Conservation (phyloP, 2,113 vertebrate species). For the Argyrosomus japonicus region DNA sequence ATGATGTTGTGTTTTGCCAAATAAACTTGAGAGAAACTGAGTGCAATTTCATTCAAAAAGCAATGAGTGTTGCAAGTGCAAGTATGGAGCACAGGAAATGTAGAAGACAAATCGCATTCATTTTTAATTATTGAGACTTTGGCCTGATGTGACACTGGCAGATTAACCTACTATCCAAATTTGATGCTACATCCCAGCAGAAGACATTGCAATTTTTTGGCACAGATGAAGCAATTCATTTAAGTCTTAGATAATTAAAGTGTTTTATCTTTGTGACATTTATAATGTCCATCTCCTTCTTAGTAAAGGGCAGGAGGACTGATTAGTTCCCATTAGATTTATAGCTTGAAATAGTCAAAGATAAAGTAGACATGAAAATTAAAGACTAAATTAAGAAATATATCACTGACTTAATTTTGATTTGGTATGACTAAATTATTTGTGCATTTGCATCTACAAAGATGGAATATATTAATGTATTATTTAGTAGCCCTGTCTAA, state of each 20-base stretch:
- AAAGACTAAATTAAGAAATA: not conserved
- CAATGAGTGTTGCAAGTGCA: not conserved
- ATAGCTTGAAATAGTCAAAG: conserved; percentile 32
- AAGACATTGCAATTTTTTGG: conserved; percentile 28
- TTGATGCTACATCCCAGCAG: conserved; percentile 25
- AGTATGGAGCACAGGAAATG: conserved; percentile 18
- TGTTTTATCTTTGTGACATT: conserved; percentile 69
- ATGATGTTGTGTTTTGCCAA: not conserved
- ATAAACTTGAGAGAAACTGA: not conserved
- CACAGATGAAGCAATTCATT: conserved; percentile 45
- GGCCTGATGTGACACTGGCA: conserved; percentile 36
- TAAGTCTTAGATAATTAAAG: conserved; percentile 60
- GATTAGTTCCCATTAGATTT: conserved; percentile 56
- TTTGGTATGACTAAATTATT: not conserved
- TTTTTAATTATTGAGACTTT: conserved; percentile 48
- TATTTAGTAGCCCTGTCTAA: not conserved
- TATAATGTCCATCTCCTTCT: conserved; percentile 60
- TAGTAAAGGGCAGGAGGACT: conserved; percentile 61
- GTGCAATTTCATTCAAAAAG: not conserved
- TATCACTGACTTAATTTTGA: not conserved
- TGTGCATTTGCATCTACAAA: not conserved
- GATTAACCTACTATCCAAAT: conserved; percentile 41
- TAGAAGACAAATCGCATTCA: conserved; percentile 28
- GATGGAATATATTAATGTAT: not conserved
- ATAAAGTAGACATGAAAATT: conserved; percentile 10